Percentiles rank a stretch among this genome's conserved stretches.
Conservation (phyloP, 2,888 invertebrate genomes). For the Gordius sp. region DNA sequence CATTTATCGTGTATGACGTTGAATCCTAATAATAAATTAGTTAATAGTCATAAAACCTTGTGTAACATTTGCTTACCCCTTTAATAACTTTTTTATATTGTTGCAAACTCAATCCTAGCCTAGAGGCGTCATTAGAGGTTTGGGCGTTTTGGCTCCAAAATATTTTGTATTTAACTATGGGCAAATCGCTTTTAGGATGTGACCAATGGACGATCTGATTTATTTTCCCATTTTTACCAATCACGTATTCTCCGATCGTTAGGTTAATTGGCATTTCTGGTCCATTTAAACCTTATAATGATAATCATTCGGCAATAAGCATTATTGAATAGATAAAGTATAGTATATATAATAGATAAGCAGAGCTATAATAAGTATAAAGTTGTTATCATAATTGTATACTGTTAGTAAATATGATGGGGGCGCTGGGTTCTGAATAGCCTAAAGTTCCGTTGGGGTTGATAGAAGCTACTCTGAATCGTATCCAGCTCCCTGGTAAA, state of each 20-base stretch:
- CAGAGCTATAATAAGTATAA: no score
- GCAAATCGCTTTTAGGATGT: slow-evolving; percentile 25
- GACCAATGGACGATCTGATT: slow-evolving; percentile 24
- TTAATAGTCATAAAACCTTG: neutral
- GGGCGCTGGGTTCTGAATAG: slow-evolving; percentile 13
- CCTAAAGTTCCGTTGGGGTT: slow-evolving; percentile 17
- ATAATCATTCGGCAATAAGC: no score
- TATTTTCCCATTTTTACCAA: slow-evolving; percentile 22
- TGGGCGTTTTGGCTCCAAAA: slow-evolving; percentile 22
- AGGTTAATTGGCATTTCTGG: slow-evolving; percentile 26
- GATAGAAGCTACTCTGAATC: slow-evolving; percentile 22
- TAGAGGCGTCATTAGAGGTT: neutral
- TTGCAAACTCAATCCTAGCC: neutral
- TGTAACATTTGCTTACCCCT: no score
- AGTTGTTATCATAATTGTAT: neutral
- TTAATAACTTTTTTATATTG: neutral
- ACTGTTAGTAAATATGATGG: neutral
- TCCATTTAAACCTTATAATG: slow-evolving; percentile 23
- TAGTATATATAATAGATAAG: no score
- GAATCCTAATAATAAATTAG: slow-evolving; percentile 21
- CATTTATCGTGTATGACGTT: slow-evolving; percentile 22
- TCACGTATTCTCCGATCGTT: slow-evolving; percentile 22
- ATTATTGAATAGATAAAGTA: no score
- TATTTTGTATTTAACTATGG: slow-evolving; percentile 25
- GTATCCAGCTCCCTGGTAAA: slow-evolving; percentile 25